phyloP scores from a whole-genome alignment of 2,113 vertebrate genomes.

The Thermophis baileyi region DNA sequence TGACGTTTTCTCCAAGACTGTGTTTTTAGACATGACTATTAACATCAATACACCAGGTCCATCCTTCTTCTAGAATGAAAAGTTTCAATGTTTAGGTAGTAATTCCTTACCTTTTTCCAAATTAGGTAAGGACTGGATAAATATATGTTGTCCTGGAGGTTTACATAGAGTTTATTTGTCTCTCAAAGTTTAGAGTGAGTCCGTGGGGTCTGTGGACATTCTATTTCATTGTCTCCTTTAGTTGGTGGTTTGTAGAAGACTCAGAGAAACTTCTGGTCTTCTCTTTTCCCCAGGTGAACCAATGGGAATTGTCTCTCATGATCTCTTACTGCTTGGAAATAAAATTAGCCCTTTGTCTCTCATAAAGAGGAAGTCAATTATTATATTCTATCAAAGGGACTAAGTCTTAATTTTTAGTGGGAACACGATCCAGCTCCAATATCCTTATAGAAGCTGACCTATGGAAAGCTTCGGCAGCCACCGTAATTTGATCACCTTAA shows the following conservation, averaged over 20 bases:
- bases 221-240: not conserved
- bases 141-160: not conserved
- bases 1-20: not conserved
- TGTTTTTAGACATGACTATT: not conserved
- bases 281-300: not conserved
- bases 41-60: not conserved
- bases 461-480: not conserved
- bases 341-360: not conserved
- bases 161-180: not conserved
- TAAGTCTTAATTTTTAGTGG: not conserved
- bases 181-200: not conserved
- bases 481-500: not conserved
- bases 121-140: not conserved
- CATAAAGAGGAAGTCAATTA: accelerated
- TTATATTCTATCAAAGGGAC: accelerated
- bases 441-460: not conserved
- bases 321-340: not conserved
- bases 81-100: accelerated
- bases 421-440: not conserved
- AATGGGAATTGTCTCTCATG: not conserved
- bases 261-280: not conserved
- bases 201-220: not conserved
- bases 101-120: not conserved
- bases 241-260: not conserved
- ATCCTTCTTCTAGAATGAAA: slow-evolving; percentile 4